phyloP scores from a whole-genome alignment of 2,888 invertebrate genomes.

The Piscicola geometra region DNA sequence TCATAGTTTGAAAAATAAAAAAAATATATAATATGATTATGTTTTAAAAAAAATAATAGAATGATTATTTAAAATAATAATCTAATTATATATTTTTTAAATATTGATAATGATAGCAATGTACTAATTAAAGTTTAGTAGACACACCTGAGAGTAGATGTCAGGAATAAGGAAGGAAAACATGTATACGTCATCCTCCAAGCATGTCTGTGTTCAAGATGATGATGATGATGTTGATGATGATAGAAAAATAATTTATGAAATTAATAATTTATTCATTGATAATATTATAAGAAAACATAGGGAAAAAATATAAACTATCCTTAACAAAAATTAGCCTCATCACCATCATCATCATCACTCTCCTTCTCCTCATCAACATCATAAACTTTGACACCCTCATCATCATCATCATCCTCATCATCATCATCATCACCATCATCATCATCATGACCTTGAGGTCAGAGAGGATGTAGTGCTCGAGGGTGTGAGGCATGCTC shows the following conservation, averaged over 20 bases:
- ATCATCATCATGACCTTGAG: constrained; percentile 65
- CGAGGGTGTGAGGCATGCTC: constrained; percentile 62
- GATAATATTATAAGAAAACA: too few species aligned
- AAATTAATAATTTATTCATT: too few species aligned
- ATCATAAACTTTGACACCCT: too few species aligned
- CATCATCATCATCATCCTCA: constrained; percentile 13
- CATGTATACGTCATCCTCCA: constrained; percentile 75
- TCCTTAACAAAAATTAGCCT: too few species aligned
- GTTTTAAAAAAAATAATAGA: background rate
- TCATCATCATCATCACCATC: constrained; percentile 17
- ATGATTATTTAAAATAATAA: too few species aligned
- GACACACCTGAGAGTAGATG: constrained; percentile 75
- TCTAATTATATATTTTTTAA: too few species aligned
- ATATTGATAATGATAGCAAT: too few species aligned
- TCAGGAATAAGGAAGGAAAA: constrained; percentile 89
- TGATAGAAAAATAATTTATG: too few species aligned
- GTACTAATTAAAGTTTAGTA: too few species aligned
- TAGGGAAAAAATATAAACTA: too few species aligned
- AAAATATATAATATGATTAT: background rate
- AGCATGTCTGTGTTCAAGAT: constrained; percentile 64
- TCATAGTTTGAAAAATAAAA: background rate
- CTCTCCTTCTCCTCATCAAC: too few species aligned
- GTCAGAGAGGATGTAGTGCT: constrained; percentile 67
- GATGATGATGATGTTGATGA: background rate
- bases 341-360: too few species aligned